These are phyloP conservation scores for Empis stercorea DNA, from an alignment of 2,888 invertebrate species.

Conservation along the genomic window DNA sequence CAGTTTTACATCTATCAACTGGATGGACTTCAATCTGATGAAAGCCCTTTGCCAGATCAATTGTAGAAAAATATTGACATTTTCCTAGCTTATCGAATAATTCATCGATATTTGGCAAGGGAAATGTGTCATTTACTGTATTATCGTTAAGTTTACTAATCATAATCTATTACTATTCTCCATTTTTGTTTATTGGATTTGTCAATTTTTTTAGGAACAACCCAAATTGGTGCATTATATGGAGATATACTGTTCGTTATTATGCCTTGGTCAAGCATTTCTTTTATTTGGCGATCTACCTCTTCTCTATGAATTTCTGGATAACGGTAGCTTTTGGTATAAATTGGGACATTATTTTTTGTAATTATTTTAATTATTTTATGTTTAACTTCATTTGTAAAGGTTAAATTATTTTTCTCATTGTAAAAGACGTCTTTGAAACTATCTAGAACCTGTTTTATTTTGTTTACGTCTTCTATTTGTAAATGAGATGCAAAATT, in stretches of 20 bases:
- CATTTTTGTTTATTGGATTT: slow-evolving; percentile 1
- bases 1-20: slow-evolving; percentile 6
- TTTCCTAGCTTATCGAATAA: slow-evolving; percentile 17
- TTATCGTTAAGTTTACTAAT: slow-evolving; percentile 11
- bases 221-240: slow-evolving; percentile 14
- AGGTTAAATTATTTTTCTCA: too few species aligned
- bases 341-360: too few species aligned
- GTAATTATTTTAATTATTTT: too few species aligned
- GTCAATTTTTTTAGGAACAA: slow-evolving; percentile 13
- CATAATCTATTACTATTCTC: slow-evolving; percentile 2
- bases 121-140: slow-evolving; percentile 15
- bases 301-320: background rate
- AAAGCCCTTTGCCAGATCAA: slow-evolving; percentile 19
- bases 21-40: slow-evolving; percentile 13
- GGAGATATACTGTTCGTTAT: slow-evolving; percentile 5
- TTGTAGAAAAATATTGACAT: slow-evolving; percentile 14
- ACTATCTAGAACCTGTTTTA: too few species aligned
- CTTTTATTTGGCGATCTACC: background rate
- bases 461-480: too few species aligned
- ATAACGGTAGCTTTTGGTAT: background rate
- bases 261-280: too few species aligned
- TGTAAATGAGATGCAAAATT: too few species aligned
- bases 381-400: too few species aligned
- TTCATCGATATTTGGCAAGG: slow-evolving; percentile 15
- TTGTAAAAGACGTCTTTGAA: too few species aligned